phyloP scores from a whole-genome alignment of 2,888 invertebrate species.

The Cryptosula pallasiana region DNA sequence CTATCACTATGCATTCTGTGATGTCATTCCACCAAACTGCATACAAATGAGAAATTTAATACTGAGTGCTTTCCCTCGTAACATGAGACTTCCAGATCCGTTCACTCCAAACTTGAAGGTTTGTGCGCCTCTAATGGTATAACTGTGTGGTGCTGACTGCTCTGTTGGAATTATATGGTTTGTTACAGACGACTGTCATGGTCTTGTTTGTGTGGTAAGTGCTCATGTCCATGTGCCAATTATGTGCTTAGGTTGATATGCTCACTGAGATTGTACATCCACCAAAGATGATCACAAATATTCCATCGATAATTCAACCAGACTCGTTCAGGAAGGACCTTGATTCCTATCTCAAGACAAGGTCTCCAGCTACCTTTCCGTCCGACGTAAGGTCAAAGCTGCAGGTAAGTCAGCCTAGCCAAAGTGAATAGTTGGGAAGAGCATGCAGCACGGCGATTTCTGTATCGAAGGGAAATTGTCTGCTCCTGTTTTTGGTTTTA shows the following conservation, averaged over 20 bases:
- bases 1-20: constrained; percentile 97
- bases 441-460: no score
- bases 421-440: no score
- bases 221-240: no score
- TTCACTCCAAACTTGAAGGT: constrained; percentile 91
- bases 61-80: constrained; percentile 92
- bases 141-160: no score
- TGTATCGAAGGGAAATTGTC: no score
- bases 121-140: no score
- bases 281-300: constrained; percentile 83
- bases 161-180: no score
- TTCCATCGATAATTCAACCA: constrained; percentile 78
- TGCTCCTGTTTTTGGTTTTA: no score
- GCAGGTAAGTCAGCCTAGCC: constrained; percentile 59
- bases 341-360: constrained; percentile 89
- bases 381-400: constrained; percentile 81
- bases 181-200: no score
- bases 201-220: no score
- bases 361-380: constrained; percentile 90
- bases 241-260: constrained; percentile 71
- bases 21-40: constrained; percentile 97
- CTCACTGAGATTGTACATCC: constrained; percentile 80
- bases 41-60: constrained; percentile 97
- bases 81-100: constrained; percentile 96
- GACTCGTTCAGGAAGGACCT: constrained; percentile 87